Conservation (phyloP, 2,113 vertebrate species). For the human (Homo sapiens) region DNA sequence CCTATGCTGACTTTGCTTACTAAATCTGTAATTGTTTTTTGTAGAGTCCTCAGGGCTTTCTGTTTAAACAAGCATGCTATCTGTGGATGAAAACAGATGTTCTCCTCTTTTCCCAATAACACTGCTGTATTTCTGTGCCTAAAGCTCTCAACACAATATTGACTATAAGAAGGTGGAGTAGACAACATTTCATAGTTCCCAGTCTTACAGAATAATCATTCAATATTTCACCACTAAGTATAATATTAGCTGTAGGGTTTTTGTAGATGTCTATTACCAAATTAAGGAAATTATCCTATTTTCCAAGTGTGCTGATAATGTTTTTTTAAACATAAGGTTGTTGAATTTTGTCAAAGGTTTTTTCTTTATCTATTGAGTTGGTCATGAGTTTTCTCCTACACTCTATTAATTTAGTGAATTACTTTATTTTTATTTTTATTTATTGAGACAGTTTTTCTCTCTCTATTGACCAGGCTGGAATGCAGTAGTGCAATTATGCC, state of each 20-base stretch:
- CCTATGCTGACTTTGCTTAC: not conserved
- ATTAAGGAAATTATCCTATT: not conserved
- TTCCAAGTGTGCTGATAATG: not conserved
- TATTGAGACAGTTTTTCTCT: not conserved
- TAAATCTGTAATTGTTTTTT: not conserved
- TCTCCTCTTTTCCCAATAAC: not conserved
- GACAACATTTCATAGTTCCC: not conserved
- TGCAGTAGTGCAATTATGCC: too few relatives aligned
- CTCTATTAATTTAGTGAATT: constrained; percentile 13
- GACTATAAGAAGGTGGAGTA: not conserved
- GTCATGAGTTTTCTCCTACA: constrained; percentile 15
- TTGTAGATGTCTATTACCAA: not conserved
- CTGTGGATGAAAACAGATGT: not conserved
- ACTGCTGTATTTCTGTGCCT: not conserved
- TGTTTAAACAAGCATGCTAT: not conserved
- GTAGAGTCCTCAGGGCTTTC: not conserved
- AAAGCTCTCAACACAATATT: not conserved
- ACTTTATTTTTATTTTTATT: not conserved
- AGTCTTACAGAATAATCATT: not conserved
- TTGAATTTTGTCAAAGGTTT: constrained; percentile 6
- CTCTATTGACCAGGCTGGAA: too few relatives aligned
- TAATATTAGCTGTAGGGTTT: not conserved
- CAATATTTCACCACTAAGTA: not conserved
- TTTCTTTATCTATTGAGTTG: not conserved
- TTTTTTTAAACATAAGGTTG: not conserved